Evolutionary conservation across 2,888 invertebrate genomes (phyloP), one percentile per base, ranked within the genome.

Genomic region (Campoletis raptor): DNA sequence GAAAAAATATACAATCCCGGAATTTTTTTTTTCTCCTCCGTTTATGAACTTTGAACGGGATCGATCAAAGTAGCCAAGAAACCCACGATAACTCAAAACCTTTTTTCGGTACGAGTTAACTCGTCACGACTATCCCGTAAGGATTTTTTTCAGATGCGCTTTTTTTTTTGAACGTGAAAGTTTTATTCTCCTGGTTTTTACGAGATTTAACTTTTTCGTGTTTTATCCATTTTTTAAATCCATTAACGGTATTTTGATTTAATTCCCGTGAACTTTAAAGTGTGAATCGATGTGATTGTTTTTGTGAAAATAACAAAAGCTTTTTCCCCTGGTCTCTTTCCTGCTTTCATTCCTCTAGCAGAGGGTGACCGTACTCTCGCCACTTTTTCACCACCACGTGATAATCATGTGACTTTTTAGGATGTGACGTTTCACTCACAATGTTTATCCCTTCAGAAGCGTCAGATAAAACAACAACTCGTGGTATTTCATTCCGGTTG

Each of bases 361-460:
- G 76, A 24, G 61, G 48, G 57, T 73, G 54, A 76, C 24, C n/a
- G 24, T 37, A 45, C 72, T 74, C 61, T 61, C 6, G 30, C 61
- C 36, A 36, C 57, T 52, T 69, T 84, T 73, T 69, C 80, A n/a
- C 48, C 40, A 48, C 69, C 84, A 80, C 84, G 80, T 74, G 84
- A 69, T 48, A 24, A 79, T 57, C 80, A 45, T 30, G 61, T 61
- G 54, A 54, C 18, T 21, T 64, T 54, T 42, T 48, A 7, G n/a
- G n/a, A 48, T 57, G 67, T n/a, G 54, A 78, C 40, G 45, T 52
- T 54, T 30, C 24, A 64, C 66, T 52, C 42, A 21, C 8, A 21
- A 18, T 24, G 61, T 76, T n/a, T 24, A 24, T 61, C 4, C 30
- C 8, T 45, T 40, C 30, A 18, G 30, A 15, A 30, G 12, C 40